Evolutionary conservation across 2,797 vertebrate genomes (phyloP).

Genomic region (Spinus pinus): DNA sequence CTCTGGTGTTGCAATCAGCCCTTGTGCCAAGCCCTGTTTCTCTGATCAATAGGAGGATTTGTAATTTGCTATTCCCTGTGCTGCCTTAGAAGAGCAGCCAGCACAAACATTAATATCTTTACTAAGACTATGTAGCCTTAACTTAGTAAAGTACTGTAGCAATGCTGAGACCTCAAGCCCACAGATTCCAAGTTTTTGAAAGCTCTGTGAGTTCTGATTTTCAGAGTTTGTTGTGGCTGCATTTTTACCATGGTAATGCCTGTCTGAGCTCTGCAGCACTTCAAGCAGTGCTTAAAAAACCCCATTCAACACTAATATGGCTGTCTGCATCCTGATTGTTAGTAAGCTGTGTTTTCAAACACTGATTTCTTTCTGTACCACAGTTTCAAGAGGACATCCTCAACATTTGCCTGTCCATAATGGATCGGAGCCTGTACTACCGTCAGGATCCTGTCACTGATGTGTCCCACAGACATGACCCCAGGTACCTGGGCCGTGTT

Average conservation of each 20-base stretch:
- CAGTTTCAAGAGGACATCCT: constrained; percentile 77
- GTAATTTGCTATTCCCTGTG: neutral
- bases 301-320: neutral
- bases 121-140: neutral
- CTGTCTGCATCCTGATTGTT: neutral
- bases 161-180: neutral
- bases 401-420: constrained; percentile 67
- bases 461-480: constrained; percentile 66
- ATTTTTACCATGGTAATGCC: neutral
- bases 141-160: neutral
- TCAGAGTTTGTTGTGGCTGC: neutral
- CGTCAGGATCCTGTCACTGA: constrained; percentile 71
- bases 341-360: neutral
- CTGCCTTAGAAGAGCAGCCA: neutral
- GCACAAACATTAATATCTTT: neutral
- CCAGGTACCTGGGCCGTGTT: constrained; percentile 75
- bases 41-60: neutral
- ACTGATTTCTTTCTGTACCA: neutral
- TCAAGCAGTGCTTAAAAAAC: neutral
- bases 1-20: neutral
- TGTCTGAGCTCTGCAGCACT: neutral
- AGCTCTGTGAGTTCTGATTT: neutral
- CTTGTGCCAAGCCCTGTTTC: neutral
- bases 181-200: neutral
- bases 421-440: constrained; percentile 74